Percentiles rank a stretch among this genome's conserved stretches.
phyloP scores from a whole-genome alignment of 2,113 vertebrate species.

The Rhabdornis inornatus region DNA sequence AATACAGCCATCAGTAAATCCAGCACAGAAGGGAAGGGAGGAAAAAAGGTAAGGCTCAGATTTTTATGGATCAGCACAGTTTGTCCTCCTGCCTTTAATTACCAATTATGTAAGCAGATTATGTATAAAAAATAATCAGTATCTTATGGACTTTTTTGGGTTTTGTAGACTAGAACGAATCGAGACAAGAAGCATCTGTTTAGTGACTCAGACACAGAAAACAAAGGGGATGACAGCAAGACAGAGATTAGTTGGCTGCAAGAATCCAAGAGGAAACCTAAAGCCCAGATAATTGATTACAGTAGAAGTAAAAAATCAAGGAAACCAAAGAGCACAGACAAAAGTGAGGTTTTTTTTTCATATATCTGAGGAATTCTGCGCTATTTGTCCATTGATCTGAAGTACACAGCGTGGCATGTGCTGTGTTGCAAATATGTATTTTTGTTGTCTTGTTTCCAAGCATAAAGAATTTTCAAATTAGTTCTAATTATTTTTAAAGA shows the following conservation, averaged over 20 bases:
- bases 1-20: slow-evolving; percentile 21
- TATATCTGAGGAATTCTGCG: neutral
- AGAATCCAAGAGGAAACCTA: slow-evolving; percentile 77
- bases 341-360: slow-evolving; percentile 56
- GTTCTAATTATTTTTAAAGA: neutral
- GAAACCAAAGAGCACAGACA: neutral
- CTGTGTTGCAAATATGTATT: neutral
- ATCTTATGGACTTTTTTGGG: neutral
- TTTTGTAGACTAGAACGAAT: slow-evolving; percentile 47
- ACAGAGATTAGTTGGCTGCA: slow-evolving; percentile 86
- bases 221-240: slow-evolving; percentile 73
- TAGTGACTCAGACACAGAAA: slow-evolving; percentile 87
- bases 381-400: neutral
- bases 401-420: neutral
- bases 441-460: neutral
- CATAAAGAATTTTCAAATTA: neutral
- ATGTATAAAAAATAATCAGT: neutral
- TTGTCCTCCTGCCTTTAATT: neutral
- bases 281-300: slow-evolving; percentile 79
- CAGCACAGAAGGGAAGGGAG: slow-evolving; percentile 19
- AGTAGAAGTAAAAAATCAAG: slow-evolving; percentile 70
- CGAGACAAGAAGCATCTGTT: slow-evolving; percentile 82
- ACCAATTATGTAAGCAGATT: neutral
- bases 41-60: slow-evolving; percentile 60
- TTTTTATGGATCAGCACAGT: neutral